A percentile compares a stretch with the other conserved stretches of the same genome.
These are phyloP conservation scores for Heterodera carotae DNA, from an alignment of 1,140 invertebrate genomes.

Conservation along the genomic window DNA sequence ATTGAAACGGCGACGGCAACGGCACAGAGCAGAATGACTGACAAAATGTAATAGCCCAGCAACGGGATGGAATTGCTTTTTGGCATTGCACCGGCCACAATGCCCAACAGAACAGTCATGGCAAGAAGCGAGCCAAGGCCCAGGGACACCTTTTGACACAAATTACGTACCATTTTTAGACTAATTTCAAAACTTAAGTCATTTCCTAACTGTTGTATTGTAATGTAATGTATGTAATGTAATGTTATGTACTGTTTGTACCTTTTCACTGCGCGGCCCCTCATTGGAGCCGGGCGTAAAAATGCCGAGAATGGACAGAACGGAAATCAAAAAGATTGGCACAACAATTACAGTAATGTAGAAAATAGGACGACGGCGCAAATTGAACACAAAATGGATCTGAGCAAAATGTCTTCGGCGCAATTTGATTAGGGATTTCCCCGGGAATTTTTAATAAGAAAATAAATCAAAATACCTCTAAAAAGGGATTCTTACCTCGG, in stretches of 20 bases:
- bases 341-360: slow-evolving; percentile 64
- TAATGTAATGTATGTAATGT: no score
- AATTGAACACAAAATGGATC: slow-evolving; percentile 61
- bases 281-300: slow-evolving; percentile 59
- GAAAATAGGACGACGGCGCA: slow-evolving; percentile 58
- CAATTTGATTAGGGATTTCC: not conserved
- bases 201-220: no score
- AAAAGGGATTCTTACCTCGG: slow-evolving; percentile 24
- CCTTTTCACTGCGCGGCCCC: slow-evolving; percentile 60
- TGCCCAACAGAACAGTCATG: slow-evolving; percentile 60
- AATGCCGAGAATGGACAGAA: slow-evolving; percentile 60
- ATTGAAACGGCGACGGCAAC: slow-evolving; percentile 58
- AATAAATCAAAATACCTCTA: not conserved
- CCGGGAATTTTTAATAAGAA: not conserved
- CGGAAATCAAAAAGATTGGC: slow-evolving; percentile 61
- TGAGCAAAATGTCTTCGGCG: not conserved
- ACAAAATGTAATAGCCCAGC: slow-evolving; percentile 59
- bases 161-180: no score
- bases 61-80: slow-evolving; percentile 64
- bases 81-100: slow-evolving; percentile 61
- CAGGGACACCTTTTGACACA: slow-evolving; percentile 40
- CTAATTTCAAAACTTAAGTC: not conserved
- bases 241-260: no score
- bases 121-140: slow-evolving; percentile 56
- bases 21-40: slow-evolving; percentile 59